Evolutionary conservation across 2,888 invertebrate genomes (phyloP), one percentile per base, ranked within the genome.

Genomic region (Amiota mariae): DNA sequence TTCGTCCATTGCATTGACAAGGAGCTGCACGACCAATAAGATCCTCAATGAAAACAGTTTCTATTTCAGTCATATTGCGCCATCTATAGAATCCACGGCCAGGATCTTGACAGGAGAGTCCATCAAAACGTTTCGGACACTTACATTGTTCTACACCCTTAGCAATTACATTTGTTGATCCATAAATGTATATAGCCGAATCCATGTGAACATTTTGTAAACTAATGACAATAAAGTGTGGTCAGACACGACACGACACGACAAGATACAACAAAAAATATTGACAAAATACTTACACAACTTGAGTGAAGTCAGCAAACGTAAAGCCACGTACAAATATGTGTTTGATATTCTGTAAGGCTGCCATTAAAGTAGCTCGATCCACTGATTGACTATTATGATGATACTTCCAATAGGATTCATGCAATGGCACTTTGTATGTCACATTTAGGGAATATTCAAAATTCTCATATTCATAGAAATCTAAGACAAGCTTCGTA

Each of bases 21-120:
- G 93, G 94, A 77, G 92, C 92, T 0, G 96, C 95, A 73, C 94
- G 93, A 1, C 97, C 97, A 67, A 97, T 93, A 63, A 95, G 90
- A 79, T 95, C 94, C 77, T 97, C 95, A 24, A 95, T 93, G 20
- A 87, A 89, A 0, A 94, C 94, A 13, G 94, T 94, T 54, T 94
- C 92, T 13, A 86, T 81, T 66, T 90, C 87, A 81, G 90, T 89
- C 47, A 91, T 90, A 56, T 93, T 93, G 87, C 94, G 93, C 92
- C 95, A 95, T 71, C 96, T 91, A 85, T 93, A 96, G 89, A 94
- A 97, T 0, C 98, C 98, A 9, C 92, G 89, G 56, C 94, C 95
- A 0, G 97, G 96, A 87, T 95, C 94, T 90, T 98, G 98, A 89
- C 99, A 99, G 0, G 98, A 98, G 0, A 94, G 92, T 0, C 96